Evolutionary conservation across 2,888 invertebrate genomes (phyloP), one percentile per base, ranked within the genome.

Genomic region (Thereva nobilitata): DNA sequence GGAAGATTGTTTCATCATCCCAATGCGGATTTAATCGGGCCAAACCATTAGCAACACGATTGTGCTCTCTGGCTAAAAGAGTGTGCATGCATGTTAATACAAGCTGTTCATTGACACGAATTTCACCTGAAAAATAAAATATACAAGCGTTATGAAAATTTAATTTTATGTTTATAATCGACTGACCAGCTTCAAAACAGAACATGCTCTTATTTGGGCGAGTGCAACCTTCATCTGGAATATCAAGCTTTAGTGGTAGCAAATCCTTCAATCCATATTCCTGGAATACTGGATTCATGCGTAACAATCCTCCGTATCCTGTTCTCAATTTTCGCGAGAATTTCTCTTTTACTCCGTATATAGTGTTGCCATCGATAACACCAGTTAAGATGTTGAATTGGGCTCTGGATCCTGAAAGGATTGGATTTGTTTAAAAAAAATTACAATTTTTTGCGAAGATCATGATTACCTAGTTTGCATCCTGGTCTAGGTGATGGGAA

Each of bases 171-270:
- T 37, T 44, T 10, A 5, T 10, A 50, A 67, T 64, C 49, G 50
- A 74, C 83, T 80, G 79, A 89, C 93, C 94, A 72, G 92, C 93
- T 85, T 95, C 94, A 76, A 95, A 95, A 78, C 95, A 95, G 79
- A 88, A 94, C 89, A 94, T 92, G 71, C 92, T 91, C 76, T 89
- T 86, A 79, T 94, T 93, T 0, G 93, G 92, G 67, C 95, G 85
- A 2, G 93, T 93, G 80, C 95, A 95, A 42, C 95, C 95, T 83
- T 95, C 94, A 77, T 95, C 95, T 10, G 95, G 94, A 72, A 93
- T 89, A 75, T 94, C 93, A 59, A 93, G 83, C 79, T 95, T 95
- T 57, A 94, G 82, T 0, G 95, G 95, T 49, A 95, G 81, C 71
- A 95, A 82, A 76, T 95, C 95, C 77, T 93, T 94, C 0, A 95